Evolutionary conservation across 2,797 vertebrate species (phyloP).

Genomic region (Mallotus villosus): DNA sequence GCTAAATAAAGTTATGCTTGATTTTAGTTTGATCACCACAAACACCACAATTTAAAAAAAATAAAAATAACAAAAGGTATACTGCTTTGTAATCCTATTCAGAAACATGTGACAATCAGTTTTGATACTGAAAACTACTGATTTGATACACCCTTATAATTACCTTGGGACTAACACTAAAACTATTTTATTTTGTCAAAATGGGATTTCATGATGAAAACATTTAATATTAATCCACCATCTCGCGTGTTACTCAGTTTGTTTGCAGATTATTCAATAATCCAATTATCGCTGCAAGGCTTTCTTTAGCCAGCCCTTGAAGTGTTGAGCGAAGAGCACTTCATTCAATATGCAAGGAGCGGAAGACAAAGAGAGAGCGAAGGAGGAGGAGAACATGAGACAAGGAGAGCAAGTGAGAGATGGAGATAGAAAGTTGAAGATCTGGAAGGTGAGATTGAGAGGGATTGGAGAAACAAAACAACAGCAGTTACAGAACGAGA

Average conservation of each 20-base stretch:
- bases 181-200: too few species aligned
- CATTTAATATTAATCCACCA: conserved; percentile 55
- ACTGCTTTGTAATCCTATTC: too few species aligned
- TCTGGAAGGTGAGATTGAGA: conserved; percentile 7
- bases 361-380: conserved; percentile 10
- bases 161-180: not conserved
- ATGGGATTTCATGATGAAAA: conserved; percentile 20
- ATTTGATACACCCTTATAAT: too few species aligned
- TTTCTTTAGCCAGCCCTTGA: conserved; percentile 44
- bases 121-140: too few species aligned
- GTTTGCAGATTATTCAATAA: conserved; percentile 71
- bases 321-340: conserved; percentile 46
- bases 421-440: conserved; percentile 43
- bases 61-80: too few species aligned
- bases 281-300: conserved; percentile 65
- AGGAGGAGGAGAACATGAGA: not conserved
- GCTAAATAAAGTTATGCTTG: too few species aligned
- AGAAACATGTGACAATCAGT: too few species aligned
- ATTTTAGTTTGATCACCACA: too few species aligned
- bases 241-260: conserved; percentile 59
- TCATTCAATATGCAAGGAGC: conserved; percentile 45
- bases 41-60: too few species aligned
- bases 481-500: conserved; percentile 16
- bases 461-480: conserved; percentile 19
- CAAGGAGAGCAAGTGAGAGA: conserved; percentile 8